Evolutionary conservation across 2,888 invertebrate genomes (phyloP).

Genomic region (Trichogramma dendrolimi): DNA sequence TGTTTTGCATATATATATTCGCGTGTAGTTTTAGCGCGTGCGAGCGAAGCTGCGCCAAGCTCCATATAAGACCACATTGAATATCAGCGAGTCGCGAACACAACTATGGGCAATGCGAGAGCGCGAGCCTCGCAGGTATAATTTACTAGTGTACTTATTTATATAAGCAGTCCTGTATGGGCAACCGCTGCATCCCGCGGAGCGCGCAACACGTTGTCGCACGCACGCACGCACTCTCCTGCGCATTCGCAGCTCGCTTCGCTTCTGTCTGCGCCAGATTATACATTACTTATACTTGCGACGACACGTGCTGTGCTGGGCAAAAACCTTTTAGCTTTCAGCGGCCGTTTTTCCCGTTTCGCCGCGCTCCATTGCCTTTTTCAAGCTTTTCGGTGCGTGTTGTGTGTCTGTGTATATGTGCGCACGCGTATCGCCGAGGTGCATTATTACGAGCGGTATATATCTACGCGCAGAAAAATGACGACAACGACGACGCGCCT

Average conservation of each 20-base stretch:
- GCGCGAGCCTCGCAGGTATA: too few species aligned
- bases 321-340: neutral
- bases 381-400: neutral
- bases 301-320: too few species aligned
- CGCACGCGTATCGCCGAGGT: neutral
- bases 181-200: too few species aligned
- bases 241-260: neutral
- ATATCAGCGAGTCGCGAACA: too few species aligned
- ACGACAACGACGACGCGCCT: neutral
- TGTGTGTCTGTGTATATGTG: neutral
- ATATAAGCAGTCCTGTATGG: too few species aligned
- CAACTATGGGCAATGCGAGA: too few species aligned
- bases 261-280: slow-evolving; percentile 8
- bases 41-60: too few species aligned
- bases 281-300: neutral
- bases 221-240: slow-evolving; percentile 9
- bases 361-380: neutral
- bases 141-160: too few species aligned
- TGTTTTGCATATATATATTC: too few species aligned
- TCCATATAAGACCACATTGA: too few species aligned
- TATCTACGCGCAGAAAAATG: neutral
- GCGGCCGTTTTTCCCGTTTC: neutral
- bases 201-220: neutral
- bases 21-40: too few species aligned
- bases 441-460: neutral